Conservation (phyloP, 2,113 vertebrate species). For the Oncorhynchus clarkii region DNA sequence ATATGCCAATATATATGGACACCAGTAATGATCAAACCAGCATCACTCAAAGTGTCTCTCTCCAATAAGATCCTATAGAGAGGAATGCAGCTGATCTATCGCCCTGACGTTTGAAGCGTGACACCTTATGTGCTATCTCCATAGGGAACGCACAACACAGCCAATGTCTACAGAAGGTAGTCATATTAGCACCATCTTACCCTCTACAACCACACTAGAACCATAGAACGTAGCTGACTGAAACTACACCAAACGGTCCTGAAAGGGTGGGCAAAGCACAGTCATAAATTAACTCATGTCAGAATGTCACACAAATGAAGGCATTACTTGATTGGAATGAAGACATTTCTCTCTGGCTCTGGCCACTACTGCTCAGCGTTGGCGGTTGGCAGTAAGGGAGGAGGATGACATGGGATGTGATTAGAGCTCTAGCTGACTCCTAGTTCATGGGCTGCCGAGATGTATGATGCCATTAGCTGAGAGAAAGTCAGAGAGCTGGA, state of each 20-base stretch:
- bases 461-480: conserved; percentile 1
- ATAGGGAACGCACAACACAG: too few relatives aligned
- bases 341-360: not conserved
- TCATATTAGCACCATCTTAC: not conserved
- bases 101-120: too few relatives aligned
- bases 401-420: not conserved
- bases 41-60: too few relatives aligned
- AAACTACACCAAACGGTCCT: not conserved
- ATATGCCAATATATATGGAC: not conserved
- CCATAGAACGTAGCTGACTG: not conserved
- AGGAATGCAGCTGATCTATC: too few relatives aligned
- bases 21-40: not conserved
- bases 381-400: not conserved
- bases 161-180: too few relatives aligned
- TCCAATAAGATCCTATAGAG: too few relatives aligned
- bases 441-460: not conserved
- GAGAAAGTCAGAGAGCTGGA: not conserved
- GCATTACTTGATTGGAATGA: not conserved
- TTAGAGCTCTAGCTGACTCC: not conserved
- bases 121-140: too few relatives aligned
- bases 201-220: not conserved
- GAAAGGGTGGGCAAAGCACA: not conserved
- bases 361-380: not conserved
- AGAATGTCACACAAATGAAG: not conserved
- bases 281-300: not conserved